Evolutionary conservation across 2,113 vertebrate genomes (phyloP).

Genomic region (Xenopus tropicalis): DNA sequence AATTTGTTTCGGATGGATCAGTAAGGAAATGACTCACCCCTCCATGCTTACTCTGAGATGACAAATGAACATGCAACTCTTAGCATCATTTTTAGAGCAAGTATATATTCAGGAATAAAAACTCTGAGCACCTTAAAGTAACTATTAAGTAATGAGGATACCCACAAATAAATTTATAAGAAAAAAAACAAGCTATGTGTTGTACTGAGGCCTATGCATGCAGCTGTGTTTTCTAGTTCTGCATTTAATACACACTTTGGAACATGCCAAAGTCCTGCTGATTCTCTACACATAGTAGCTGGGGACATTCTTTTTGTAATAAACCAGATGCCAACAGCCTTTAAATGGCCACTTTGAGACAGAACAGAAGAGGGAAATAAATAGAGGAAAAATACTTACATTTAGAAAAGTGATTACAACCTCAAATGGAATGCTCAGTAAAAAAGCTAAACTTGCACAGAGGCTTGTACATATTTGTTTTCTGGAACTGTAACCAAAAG

Average conservation of each 20-base stretch:
- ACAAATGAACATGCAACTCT: neutral
- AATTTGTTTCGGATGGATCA: neutral
- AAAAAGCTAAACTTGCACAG: too few relatives aligned
- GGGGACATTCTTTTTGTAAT: constrained; percentile 2
- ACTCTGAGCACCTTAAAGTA: neutral
- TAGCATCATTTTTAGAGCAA: neutral
- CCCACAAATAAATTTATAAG: neutral
- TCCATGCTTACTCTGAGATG: neutral
- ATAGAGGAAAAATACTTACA: neutral
- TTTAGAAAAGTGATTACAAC: too few relatives aligned
- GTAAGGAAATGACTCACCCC: neutral
- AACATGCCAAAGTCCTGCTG: neutral
- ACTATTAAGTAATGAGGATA: neutral
- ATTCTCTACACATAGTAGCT: neutral
- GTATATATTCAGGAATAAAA: neutral
- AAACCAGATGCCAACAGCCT: constrained; percentile 10
- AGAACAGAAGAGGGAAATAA: constrained; percentile 1
- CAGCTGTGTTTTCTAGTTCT: neutral
- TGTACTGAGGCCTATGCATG: neutral
- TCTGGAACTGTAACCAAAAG: too few relatives aligned
- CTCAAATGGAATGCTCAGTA: too few relatives aligned
- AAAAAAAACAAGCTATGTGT: neutral
- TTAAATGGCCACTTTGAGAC: constrained; percentile 1
- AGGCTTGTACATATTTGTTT: too few relatives aligned
- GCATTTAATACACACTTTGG: neutral